phyloP scores from a whole-genome alignment of 2,888 invertebrate species.

The Sylvicola fuscatus region DNA sequence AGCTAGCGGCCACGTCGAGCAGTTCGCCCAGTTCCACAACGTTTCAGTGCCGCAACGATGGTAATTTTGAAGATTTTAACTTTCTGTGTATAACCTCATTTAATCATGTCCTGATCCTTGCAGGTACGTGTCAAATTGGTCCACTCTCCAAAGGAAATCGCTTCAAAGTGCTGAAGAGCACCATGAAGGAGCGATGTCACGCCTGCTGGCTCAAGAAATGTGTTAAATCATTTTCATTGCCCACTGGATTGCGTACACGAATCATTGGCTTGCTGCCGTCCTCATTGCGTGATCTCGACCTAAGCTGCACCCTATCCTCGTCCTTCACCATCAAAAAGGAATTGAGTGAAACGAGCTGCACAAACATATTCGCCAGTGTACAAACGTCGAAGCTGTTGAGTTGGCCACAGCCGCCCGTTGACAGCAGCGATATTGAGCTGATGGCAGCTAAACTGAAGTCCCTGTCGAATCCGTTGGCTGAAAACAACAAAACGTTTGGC shows the following conservation, averaged over 20 bases:
- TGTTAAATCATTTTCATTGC: constrained; percentile 57
- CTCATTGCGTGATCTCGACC: constrained; percentile 28
- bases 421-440: background rate
- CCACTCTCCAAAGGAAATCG: constrained; percentile 49
- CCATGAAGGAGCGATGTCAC: constrained; percentile 55
- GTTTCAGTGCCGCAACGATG: constrained; percentile 11
- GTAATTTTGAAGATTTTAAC: no score
- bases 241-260: constrained; percentile 41
- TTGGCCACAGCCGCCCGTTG: background rate
- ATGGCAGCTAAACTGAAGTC: constrained; percentile 5
- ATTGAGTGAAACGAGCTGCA: no score
- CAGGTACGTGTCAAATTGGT: constrained; percentile 49
- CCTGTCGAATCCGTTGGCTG: constrained; percentile 17
- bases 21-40: constrained; percentile 3
- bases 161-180: constrained; percentile 43
- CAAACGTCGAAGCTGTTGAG: no score
- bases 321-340: no score
- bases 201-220: constrained; percentile 80
- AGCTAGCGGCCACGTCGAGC: constrained; percentile 13
- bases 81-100: no score
- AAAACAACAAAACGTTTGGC: constrained; percentile 22
- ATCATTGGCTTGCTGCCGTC: constrained; percentile 48
- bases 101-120: no score
- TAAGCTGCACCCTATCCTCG: no score
- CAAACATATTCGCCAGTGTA: no score